These are phyloP conservation scores for Platycheirus rosarum DNA, from an alignment of 2,888 invertebrate genomes.

Conservation along the genomic window DNA sequence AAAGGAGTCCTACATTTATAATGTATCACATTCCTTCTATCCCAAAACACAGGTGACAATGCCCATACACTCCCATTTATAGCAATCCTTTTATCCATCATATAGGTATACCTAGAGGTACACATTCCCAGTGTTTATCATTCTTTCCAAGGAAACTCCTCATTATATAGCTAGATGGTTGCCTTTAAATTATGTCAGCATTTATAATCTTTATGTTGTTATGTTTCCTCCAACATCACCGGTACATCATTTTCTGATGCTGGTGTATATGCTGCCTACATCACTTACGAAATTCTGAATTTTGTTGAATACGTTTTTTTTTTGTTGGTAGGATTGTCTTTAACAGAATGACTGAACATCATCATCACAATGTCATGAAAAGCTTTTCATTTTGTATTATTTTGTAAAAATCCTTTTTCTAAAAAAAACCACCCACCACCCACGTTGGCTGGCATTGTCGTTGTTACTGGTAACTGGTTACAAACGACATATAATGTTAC, in stretches of 20 bases:
- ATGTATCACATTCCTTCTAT: constrained; percentile 22
- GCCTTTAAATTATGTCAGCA: constrained; percentile 68
- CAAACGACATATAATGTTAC: constrained; percentile 43
- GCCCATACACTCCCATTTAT: constrained; percentile 31
- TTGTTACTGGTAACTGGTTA: constrained; percentile 71
- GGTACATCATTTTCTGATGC: constrained; percentile 6
- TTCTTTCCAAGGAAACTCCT: constrained; percentile 70
- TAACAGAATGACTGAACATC: constrained; percentile 68
- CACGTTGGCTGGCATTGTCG: constrained; percentile 6
- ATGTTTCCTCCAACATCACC: constrained; percentile 48
- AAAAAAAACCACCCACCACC: constrained; percentile 42
- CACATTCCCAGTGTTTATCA: constrained; percentile 37
- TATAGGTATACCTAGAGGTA: background rate
- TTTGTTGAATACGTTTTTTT: constrained; percentile 31
- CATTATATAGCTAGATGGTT: constrained; percentile 64
- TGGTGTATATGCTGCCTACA: constrained; percentile 3
- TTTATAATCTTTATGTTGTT: constrained; percentile 64
- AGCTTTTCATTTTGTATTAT: constrained; percentile 72
- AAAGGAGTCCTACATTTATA: constrained; percentile 2
- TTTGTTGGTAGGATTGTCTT: constrained; percentile 54
- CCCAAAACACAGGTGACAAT: constrained; percentile 33
- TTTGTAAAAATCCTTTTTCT: constrained; percentile 58
- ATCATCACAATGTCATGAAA: constrained; percentile 69
- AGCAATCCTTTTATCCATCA: constrained; percentile 13
- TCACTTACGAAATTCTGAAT: constrained; percentile 38